phyloP scores from a whole-genome alignment of 2,113 vertebrate species.

The Lipotes vexillifer region DNA sequence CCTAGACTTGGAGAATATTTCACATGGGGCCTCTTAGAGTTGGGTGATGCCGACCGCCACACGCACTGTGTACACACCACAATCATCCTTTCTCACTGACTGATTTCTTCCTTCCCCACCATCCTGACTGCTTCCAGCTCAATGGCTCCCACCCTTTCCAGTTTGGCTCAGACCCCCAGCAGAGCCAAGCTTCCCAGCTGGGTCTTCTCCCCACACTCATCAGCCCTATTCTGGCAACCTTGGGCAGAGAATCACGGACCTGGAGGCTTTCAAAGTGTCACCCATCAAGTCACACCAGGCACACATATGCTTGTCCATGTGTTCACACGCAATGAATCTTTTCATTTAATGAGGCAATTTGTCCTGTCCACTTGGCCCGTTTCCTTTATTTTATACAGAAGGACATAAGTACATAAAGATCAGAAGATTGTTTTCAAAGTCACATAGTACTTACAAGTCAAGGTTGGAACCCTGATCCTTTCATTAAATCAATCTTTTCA shows the following conservation, averaged over 20 bases:
- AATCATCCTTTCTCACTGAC: not conserved
- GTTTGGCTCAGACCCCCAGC: not conserved
- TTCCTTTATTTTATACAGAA: not conserved
- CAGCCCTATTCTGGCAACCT: not conserved
- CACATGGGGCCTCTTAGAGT: not conserved
- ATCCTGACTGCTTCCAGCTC: no score
- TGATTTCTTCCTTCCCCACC: not conserved
- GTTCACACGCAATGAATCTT: constrained; percentile 19
- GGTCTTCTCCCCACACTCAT: not conserved
- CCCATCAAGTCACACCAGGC: not conserved
- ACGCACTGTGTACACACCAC: not conserved
- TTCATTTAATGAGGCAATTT: constrained; percentile 13
- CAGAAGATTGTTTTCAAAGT: constrained; percentile 15
- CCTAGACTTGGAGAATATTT: not conserved
- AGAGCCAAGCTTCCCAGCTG: not conserved
- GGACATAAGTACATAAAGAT: not conserved
- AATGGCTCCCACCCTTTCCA: not conserved
- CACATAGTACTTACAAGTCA: not conserved
- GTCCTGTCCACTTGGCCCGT: not conserved
- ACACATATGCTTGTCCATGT: not conserved
- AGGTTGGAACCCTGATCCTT: not conserved
- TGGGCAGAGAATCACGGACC: not conserved
- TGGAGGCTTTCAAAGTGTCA: not conserved
- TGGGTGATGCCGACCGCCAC: rapidly evolving
- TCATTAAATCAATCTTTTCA: constrained; percentile 17